Evolutionary conservation across 2,797 vertebrate species (phyloP).

Genomic region (Lepilemur ruficaudatus): DNA sequence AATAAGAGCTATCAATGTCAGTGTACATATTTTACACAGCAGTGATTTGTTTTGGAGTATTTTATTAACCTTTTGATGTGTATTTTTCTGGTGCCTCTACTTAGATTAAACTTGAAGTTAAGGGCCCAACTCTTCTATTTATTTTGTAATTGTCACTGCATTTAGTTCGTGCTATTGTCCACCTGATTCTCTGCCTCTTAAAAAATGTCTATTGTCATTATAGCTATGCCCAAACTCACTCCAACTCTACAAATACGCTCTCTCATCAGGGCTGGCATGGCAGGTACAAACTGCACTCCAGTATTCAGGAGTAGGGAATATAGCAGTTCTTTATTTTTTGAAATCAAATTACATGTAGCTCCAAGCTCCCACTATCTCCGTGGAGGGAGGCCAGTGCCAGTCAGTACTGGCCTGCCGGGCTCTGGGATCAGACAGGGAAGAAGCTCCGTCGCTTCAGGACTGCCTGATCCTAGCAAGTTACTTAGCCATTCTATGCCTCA

Average conservation of each 20-base stretch:
- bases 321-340: neutral
- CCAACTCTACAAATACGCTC: neutral
- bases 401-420: neutral
- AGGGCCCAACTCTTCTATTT: conserved; percentile 1
- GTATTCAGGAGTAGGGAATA: neutral
- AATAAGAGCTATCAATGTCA: neutral
- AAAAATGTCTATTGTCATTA: neutral
- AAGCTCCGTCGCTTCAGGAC: neutral
- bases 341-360: neutral
- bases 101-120: conserved; percentile 37
- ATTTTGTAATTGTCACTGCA: conserved; percentile 38
- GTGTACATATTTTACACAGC: neutral
- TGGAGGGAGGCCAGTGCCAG: neutral
- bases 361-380: neutral
- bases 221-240: neutral
- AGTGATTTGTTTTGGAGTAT: neutral
- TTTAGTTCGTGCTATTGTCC: neutral
- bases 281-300: neutral
- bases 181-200: conserved; percentile 13
- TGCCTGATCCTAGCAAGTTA: neutral
- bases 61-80: conserved; percentile 21
- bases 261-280: neutral
- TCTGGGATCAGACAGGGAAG: neutral
- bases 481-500: neutral
- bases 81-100: conserved; percentile 16